Percentiles rank a stretch among this genome's conserved stretches.
Conservation (phyloP, 2,113 vertebrate species). For the Cygnus atratus region DNA sequence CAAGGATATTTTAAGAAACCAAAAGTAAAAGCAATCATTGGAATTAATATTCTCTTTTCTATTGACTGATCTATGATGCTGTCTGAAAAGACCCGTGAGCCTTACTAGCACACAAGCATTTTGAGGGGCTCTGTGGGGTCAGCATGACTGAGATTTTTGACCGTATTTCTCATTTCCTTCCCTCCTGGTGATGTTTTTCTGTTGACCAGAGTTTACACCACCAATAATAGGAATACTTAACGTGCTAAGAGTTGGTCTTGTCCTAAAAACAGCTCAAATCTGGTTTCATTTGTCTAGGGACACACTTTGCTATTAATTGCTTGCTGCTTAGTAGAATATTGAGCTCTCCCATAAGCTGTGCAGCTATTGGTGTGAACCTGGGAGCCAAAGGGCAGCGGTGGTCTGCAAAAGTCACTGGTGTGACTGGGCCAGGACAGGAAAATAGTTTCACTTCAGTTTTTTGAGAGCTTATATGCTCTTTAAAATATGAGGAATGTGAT, state of each 20-base stretch:
- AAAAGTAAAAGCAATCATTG: neutral
- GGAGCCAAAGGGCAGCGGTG: neutral
- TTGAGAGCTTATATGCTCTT: neutral
- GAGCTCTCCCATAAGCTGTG: neutral
- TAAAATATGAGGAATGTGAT: neutral
- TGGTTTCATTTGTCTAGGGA: neutral
- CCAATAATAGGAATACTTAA: neutral
- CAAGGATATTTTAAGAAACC: neutral
- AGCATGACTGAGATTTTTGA: neutral
- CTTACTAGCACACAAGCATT: neutral
- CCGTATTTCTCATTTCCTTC: neutral
- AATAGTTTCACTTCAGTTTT: neutral
- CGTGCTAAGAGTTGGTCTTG: neutral
- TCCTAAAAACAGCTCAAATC: neutral
- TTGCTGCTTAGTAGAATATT: neutral
- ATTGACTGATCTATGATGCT: rapidly evolving
- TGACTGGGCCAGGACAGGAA: neutral
- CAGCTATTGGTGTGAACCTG: neutral
- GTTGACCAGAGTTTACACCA: neutral
- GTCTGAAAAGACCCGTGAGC: neutral
- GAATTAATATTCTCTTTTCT: neutral
- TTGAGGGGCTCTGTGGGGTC: neutral
- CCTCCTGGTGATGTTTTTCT: neutral
- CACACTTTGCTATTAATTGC: neutral
- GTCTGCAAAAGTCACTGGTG: neutral